phyloP scores from a whole-genome alignment of 1,140 invertebrate species.

The Chelonus insularis region DNA sequence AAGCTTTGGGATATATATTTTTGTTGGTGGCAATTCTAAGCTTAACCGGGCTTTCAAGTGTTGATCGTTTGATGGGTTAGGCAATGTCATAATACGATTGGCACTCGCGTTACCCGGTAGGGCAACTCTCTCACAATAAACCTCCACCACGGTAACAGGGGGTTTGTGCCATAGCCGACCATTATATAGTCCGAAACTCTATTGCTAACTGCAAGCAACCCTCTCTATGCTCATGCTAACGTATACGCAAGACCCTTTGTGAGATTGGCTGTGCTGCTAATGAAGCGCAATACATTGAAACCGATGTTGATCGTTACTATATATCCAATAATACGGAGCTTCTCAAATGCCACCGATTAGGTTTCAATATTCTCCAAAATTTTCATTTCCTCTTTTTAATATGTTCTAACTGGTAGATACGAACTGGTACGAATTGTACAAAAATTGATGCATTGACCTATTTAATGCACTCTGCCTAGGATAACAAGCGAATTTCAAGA shows the following conservation, averaged over 20 bases:
- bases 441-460: too few species aligned
- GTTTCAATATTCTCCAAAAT: background rate
- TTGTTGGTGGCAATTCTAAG: slow-evolving; percentile 20
- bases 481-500: too few species aligned
- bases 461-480: too few species aligned
- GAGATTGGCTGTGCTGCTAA: slow-evolving; percentile 43
- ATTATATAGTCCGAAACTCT: slow-evolving; percentile 30
- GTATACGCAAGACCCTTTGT: slow-evolving; percentile 30
- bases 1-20: too few species aligned
- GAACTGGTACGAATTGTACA: too few species aligned
- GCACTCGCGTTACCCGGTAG: slow-evolving; percentile 18
- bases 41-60: slow-evolving; percentile 46
- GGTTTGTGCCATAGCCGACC: slow-evolving; percentile 4
- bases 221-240: slow-evolving; percentile 3
- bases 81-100: slow-evolving; percentile 43
- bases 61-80: slow-evolving; percentile 46
- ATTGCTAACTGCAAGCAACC: slow-evolving; percentile 13
- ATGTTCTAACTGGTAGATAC: background rate
- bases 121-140: slow-evolving; percentile 8
- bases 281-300: slow-evolving; percentile 38
- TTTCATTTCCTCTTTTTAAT: background rate
- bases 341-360: slow-evolving; percentile 16
- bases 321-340: slow-evolving; percentile 1
- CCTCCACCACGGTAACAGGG: slow-evolving; percentile 10
- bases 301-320: slow-evolving; percentile 34